A percentile compares a stretch with the other conserved stretches of the same genome.
Conservation (phyloP, 2,888 invertebrate species). For the Lumbricus terrestris region DNA sequence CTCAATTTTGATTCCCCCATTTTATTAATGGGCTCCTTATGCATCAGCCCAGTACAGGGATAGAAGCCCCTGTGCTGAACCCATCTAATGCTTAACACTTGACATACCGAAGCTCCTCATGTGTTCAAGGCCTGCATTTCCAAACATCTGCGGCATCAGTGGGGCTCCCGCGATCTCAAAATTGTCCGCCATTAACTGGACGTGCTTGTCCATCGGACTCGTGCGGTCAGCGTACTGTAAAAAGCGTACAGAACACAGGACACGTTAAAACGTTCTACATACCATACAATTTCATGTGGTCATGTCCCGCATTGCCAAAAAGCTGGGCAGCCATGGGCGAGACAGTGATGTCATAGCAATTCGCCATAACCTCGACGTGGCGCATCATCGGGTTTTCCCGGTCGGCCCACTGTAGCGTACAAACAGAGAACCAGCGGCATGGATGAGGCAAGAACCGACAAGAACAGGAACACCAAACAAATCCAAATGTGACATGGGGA, state of each 20-base stretch:
- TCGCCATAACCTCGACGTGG: constrained; percentile 81
- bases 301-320: constrained; percentile 92
- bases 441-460: not conserved
- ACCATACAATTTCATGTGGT: constrained; percentile 92
- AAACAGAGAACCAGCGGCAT: not conserved
- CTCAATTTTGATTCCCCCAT: too few relatives aligned
- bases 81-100: not conserved
- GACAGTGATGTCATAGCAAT: constrained; percentile 73
- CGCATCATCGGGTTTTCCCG: constrained; percentile 69
- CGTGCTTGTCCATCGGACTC: constrained; percentile 74
- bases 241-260: not conserved
- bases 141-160: constrained; percentile 91
- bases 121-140: constrained; percentile 91
- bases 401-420: constrained; percentile 58
- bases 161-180: constrained; percentile 78
- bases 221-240: constrained; percentile 60
- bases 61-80: not conserved
- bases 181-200: constrained; percentile 79
- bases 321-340: constrained; percentile 89
- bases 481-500: too few relatives aligned
- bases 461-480: too few relatives aligned
- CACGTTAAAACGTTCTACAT: constrained; percentile 23
- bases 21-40: too few relatives aligned
- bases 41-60: too few relatives aligned
- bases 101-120: constrained; percentile 81